phyloP scores from a whole-genome alignment of 2,797 vertebrate species.

The Sternotherus odoratus region DNA sequence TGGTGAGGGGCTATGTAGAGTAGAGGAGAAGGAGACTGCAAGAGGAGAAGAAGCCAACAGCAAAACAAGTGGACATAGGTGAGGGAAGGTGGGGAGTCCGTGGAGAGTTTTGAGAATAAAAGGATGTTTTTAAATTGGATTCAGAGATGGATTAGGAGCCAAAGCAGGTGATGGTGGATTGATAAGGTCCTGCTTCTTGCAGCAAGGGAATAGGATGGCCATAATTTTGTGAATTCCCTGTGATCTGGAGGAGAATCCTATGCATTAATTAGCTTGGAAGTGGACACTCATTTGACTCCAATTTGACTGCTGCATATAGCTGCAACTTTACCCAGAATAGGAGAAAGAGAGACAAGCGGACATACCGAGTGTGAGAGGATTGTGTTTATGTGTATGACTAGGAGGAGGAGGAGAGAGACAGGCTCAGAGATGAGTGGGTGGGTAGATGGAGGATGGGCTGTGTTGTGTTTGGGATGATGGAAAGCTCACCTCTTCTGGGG shows the following conservation, averaged over 20 bases:
- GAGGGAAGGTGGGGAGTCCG: not conserved
- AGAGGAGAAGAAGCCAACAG: not conserved
- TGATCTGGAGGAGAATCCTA: not conserved
- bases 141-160: not conserved
- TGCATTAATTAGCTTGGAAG: not conserved
- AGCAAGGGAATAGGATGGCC: not conserved
- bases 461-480: slow-evolving; percentile 8
- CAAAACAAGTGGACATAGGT: not conserved
- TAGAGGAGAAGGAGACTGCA: not conserved
- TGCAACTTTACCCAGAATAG: not conserved
- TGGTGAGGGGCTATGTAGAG: not conserved
- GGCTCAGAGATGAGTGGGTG: slow-evolving; percentile 11
- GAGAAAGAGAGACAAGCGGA: not conserved
- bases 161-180: not conserved
- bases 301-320: not conserved
- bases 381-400: not conserved
- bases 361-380: not conserved
- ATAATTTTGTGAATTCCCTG: not conserved
- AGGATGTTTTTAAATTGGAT: not conserved
- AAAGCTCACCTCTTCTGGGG: not conserved
- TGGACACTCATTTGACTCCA: not conserved
- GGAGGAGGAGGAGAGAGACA: not conserved
- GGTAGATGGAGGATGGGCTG: slow-evolving; percentile 31
- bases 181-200: not conserved
- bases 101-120: not conserved